phyloP scores from a whole-genome alignment of 2,888 invertebrate species.

The Euclidia mi region DNA sequence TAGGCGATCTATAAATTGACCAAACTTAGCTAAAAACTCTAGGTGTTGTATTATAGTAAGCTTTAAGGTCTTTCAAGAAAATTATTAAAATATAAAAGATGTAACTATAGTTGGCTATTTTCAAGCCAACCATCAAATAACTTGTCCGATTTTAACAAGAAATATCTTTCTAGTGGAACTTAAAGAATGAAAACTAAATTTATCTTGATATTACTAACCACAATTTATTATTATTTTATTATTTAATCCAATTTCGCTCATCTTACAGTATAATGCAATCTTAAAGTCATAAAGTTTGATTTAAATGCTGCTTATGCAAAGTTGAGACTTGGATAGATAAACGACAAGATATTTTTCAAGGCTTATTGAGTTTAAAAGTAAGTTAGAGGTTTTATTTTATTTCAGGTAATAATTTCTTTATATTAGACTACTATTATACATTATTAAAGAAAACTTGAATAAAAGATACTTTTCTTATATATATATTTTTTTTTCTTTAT shows the following conservation, averaged over 20 bases:
- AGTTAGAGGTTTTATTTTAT: background rate
- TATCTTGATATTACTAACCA: constrained; percentile 29
- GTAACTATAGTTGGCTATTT: background rate
- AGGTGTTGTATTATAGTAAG: too few relatives aligned
- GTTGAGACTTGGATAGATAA: constrained; percentile 48
- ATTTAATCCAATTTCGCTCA: constrained; percentile 66
- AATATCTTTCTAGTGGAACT: constrained; percentile 10
- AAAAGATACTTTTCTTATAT: too few relatives aligned
- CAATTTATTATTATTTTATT: constrained; percentile 45
- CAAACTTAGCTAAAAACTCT: too few relatives aligned
- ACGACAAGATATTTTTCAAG: constrained; percentile 41
- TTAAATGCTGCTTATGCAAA: constrained; percentile 67
- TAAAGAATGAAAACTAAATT: constrained; percentile 25
- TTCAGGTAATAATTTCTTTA: background rate
- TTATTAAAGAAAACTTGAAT: too few relatives aligned
- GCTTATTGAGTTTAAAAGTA: constrained; percentile 4
- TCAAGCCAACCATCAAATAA: background rate
- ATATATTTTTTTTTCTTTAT: too few relatives aligned
- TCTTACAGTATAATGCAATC: constrained; percentile 72
- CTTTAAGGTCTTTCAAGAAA: too few relatives aligned
- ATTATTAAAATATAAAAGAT: background rate
- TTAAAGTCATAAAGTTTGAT: constrained; percentile 69
- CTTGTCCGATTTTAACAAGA: constrained; percentile 2
- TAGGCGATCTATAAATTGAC: too few relatives aligned
- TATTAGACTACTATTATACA: too few relatives aligned